phyloP scores from a whole-genome alignment of 2,888 invertebrate genomes.

The Lepidocyrtinus sp. region DNA sequence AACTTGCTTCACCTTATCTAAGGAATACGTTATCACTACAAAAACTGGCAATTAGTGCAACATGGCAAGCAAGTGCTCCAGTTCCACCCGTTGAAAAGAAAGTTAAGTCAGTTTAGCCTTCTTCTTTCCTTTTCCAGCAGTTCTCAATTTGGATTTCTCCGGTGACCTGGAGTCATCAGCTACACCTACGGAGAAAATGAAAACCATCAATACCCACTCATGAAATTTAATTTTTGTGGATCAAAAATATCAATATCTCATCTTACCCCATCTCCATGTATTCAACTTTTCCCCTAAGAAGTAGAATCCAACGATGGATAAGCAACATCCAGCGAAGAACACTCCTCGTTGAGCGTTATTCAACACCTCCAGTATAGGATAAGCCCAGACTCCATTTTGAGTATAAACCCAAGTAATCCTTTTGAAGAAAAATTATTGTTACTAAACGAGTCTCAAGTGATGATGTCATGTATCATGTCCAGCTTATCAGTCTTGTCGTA shows the following conservation, averaged over 20 bases:
- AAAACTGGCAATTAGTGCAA: too few relatives aligned
- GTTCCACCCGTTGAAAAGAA: too few relatives aligned
- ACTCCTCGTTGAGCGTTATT: slow-evolving; percentile 81
- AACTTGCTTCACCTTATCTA: too few relatives aligned
- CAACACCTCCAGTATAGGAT: slow-evolving; percentile 88
- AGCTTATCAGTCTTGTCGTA: background rate
- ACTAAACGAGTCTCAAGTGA: too few relatives aligned
- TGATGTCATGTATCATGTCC: background rate
- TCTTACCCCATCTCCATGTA: slow-evolving; percentile 81
- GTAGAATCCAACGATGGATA: slow-evolving; percentile 80
- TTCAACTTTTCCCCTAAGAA: slow-evolving; percentile 83
- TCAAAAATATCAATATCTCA: background rate
- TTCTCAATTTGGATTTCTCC: slow-evolving; percentile 21
- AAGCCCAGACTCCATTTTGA: slow-evolving; percentile 89
- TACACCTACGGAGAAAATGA: background rate
- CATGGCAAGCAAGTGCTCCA: too few relatives aligned
- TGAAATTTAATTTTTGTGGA: background rate
- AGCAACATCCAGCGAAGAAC: slow-evolving; percentile 77
- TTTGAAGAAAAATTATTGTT: too few relatives aligned
- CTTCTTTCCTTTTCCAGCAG: slow-evolving; percentile 46
- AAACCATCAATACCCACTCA: background rate
- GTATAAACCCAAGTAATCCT: slow-evolving; percentile 82
- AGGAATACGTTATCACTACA: too few relatives aligned
- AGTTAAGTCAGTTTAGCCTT: slow-evolving; percentile 43
- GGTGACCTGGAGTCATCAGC: slow-evolving; percentile 15